A percentile compares a stretch with the other conserved stretches of the same genome.
phyloP scores from a whole-genome alignment of 30 jellyfish, hydroid and myxozoan species.

The Calvadosia cruxmelitensis region DNA sequence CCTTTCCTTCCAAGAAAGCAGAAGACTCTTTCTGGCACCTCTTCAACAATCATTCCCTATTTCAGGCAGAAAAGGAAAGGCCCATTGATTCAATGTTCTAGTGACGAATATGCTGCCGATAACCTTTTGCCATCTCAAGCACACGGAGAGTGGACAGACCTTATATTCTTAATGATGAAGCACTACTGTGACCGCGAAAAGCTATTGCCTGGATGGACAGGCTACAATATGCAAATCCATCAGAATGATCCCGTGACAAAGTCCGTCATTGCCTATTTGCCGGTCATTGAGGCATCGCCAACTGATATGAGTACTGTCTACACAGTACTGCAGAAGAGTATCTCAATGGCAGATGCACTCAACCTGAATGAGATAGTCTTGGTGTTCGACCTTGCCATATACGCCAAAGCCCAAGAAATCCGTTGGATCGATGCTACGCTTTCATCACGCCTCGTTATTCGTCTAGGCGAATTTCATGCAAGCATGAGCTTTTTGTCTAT shows the following conservation, averaged over 20 bases:
- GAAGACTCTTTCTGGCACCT: too few relatives aligned
- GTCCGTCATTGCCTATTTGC: conserved; percentile 21
- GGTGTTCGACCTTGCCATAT: conserved; percentile 28
- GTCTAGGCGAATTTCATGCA: conserved; percentile 39
- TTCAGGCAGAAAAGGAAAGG: too few relatives aligned
- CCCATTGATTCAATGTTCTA: too few relatives aligned
- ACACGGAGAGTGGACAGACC: too few relatives aligned
- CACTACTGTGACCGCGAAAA: conserved; percentile 2
- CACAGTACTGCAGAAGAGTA: conserved; percentile 14
- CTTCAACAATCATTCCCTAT: too few relatives aligned
- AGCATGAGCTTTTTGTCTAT: conserved; percentile 26
- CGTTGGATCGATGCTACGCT: conserved; percentile 33
- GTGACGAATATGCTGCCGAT: too few relatives aligned
- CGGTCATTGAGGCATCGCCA: conserved; percentile 16
- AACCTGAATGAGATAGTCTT: conserved; percentile 15
- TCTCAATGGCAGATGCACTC: conserved; percentile 10
- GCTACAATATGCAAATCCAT: conserved; percentile 10
- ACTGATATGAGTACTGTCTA: conserved; percentile 10
- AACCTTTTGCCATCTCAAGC: too few relatives aligned
- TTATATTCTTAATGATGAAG: neutral
- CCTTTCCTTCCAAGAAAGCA: too few relatives aligned
- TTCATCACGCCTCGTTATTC: conserved; percentile 16
- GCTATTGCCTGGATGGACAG: conserved; percentile 19
- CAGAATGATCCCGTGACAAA: neutral
- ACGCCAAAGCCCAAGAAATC: conserved; percentile 30